phyloP scores from a whole-genome alignment of 2,113 vertebrate species.

The Varanus salvator region DNA sequence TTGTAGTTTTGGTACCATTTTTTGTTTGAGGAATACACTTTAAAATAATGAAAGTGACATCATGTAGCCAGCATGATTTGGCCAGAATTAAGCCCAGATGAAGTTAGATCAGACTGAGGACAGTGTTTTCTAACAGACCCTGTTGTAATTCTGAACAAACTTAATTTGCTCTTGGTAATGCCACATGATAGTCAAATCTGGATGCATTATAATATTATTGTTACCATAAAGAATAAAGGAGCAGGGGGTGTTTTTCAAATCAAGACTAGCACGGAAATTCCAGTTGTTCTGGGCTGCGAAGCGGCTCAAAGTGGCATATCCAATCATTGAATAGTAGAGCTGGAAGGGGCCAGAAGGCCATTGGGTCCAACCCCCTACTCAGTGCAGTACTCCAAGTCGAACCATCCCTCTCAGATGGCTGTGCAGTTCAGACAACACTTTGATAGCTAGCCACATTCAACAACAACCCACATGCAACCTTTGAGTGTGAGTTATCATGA shows the following conservation, averaged over 20 bases:
- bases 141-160: neutral
- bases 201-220: neutral
- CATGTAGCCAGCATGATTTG: neutral
- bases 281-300: neutral
- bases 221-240: neutral
- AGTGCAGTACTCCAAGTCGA: too few species aligned
- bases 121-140: neutral
- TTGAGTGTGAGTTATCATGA: too few species aligned
- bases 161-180: neutral
- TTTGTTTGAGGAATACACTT: neutral
- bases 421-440: too few species aligned
- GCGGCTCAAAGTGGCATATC: neutral
- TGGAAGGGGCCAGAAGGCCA: too few species aligned
- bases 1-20: neutral
- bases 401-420: too few species aligned
- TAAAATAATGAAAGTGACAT: neutral
- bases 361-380: too few species aligned
- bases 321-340: too few species aligned
- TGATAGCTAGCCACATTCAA: too few species aligned
- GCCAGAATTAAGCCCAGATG: neutral
- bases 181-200: neutral
- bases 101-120: neutral
- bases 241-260: neutral
- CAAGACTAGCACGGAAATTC: neutral
- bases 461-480: too few species aligned